phyloP scores from a whole-genome alignment of 2,113 vertebrate genomes.

The Piaya cayana region DNA sequence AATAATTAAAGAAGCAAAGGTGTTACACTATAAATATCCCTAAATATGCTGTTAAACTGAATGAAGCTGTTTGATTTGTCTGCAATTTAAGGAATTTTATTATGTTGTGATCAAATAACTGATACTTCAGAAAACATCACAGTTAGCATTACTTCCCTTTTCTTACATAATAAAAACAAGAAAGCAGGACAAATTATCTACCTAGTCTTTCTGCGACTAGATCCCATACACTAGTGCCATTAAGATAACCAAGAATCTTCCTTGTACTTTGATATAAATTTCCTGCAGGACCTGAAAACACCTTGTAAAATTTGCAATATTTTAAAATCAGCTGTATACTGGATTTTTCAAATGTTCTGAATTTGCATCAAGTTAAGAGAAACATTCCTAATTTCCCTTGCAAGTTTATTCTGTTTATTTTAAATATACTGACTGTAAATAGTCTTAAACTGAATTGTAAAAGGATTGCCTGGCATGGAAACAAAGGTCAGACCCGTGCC shows the following conservation, averaged over 20 bases:
- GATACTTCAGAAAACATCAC: not conserved
- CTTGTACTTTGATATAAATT: not conserved
- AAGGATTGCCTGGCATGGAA: not conserved
- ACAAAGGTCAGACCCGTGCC: not conserved
- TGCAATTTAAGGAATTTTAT: not conserved
- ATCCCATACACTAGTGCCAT: fast-evolving
- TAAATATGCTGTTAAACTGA: not conserved
- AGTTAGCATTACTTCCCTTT: not conserved
- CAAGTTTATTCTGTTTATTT: not conserved
- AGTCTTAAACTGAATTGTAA: not conserved
- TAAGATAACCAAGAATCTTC: not conserved
- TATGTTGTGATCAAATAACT: not conserved
- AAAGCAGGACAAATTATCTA: not conserved
- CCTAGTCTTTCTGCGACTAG: not conserved
- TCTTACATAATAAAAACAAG: not conserved
- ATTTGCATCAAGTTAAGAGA: not conserved
- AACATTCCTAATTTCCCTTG: not conserved
- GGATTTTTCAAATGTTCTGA: not conserved
- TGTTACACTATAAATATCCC: not conserved
- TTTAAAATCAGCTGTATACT: not conserved
- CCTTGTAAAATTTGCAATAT: not conserved
- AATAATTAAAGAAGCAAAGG: not conserved
- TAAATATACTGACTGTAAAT: not conserved
- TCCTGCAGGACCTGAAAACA: not conserved
- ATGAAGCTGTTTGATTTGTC: not conserved